Base-by-base conservation (phyloP, 2,797 vertebrate species). In the Zalophus californianus region DNA sequence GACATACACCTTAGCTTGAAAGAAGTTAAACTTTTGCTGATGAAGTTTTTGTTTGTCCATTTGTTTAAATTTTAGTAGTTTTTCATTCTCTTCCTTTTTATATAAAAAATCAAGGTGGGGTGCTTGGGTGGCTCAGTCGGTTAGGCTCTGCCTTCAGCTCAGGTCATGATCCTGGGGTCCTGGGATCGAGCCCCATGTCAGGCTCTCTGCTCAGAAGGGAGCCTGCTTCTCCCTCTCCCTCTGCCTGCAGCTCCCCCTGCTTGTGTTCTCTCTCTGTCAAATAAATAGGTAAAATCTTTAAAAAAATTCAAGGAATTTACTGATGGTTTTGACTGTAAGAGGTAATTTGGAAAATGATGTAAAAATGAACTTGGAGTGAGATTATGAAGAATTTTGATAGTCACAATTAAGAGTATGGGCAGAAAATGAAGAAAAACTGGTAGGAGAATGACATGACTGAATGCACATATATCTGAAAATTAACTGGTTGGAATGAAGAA, bases 1-100 rank as follows among this genome's bases (percentile, higher is more conserved):
- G 2, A 13, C 1, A 82, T 41, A 56, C 3, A 44, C 14, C 2
- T 90, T 35, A 75, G 1, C 32, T 54, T 97, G 38, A 96, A 96
- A 96, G 11, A 54, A 97, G 21, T 72, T 94, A n/a, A 64, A 44
- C 94, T 2, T 97, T 95, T 96, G 27, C 8, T 64, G 7, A 62
- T 77, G 4, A 77, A 64, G 0, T 50, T 27, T 56, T 85, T 75
- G 60, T 91, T 64, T 75, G 15, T 50, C 18, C 79, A 29, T 66
- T 62, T 94, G 4, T 48, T 93, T 66, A 86, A 84, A 79, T 75
- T 70, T 80, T 77, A 66, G 41, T 77, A 62, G 20, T 50, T 77
- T 0, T 13, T 52, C 11, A n/a, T 38, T 3, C 2, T 32, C 12
- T 94, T 92, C 0, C 4, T 86, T 2, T 64, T 86, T 64, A 79